phyloP scores from a whole-genome alignment of 2,888 invertebrate genomes.

The Parascotia fuliginaria region DNA sequence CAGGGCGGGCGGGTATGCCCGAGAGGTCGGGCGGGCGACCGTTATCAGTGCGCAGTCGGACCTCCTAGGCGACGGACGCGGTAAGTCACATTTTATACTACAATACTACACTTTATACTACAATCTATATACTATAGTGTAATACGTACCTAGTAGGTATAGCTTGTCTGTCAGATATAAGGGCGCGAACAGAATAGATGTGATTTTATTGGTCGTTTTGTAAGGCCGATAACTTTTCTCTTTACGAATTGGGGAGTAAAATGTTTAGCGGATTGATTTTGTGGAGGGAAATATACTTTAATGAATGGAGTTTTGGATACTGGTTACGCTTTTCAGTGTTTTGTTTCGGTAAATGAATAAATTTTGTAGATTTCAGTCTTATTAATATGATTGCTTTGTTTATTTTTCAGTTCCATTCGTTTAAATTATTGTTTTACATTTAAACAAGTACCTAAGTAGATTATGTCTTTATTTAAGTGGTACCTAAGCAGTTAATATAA shows the following conservation, averaged over 20 bases:
- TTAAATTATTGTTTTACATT: too few species aligned
- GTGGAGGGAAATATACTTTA: constrained; percentile 1
- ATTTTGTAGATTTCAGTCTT: too few species aligned
- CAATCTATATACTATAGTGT: constrained; percentile 2
- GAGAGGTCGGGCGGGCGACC: constrained; percentile 29
- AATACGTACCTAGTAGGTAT: not conserved
- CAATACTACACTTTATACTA: not conserved
- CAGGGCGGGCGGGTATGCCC: constrained; percentile 10
- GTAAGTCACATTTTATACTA: constrained; percentile 22
- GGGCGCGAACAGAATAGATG: not conserved
- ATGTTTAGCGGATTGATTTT: constrained; percentile 17
- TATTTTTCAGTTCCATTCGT: too few species aligned
- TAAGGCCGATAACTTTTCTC: constrained; percentile 24
- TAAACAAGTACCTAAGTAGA: too few species aligned
- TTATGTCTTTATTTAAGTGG: too few species aligned
- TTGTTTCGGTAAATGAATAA: not conserved
- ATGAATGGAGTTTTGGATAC: not conserved
- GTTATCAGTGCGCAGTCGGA: constrained; percentile 48
- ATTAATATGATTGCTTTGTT: too few species aligned
- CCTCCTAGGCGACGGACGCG: constrained; percentile 35
- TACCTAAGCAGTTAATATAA: too few species aligned
- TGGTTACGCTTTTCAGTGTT: not conserved
- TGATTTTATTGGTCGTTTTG: constrained; percentile 3
- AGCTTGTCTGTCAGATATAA: not conserved
- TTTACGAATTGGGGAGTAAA: constrained; percentile 14